Evolutionary conservation across 2,113 vertebrate genomes (phyloP), one percentile per base, ranked within the genome.

Genomic region (human): DNA sequence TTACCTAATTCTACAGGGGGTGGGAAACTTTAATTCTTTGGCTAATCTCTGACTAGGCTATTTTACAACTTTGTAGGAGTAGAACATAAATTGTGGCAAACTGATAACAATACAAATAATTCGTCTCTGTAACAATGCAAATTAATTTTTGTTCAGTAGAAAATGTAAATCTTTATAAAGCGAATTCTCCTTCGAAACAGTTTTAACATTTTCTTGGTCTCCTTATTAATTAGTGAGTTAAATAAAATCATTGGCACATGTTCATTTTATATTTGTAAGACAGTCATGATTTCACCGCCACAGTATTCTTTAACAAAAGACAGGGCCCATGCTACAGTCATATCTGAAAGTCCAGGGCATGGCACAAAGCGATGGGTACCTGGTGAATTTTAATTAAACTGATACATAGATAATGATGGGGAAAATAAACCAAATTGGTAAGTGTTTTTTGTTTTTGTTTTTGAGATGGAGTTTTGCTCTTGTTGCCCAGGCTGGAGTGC

Each of bases 111-210:
- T 32, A 30, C 27, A 70, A 90, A 64, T 83, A 76, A 96, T 68
- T 83, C 76, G 18, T 92, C 50, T 82, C 48, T 22, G 4, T 68
- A 73, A 78, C 22, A 89, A 89, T 38, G 30, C 23, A 89, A 85
- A 76, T 73, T 8, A 64, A 50, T 52, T 96, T 90, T 72, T 82
- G 11, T 70, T 61, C n/a, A 79, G 64, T 61, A 79, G 81, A 81
- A 92, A 66, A 84, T 48, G 82, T 45, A 93, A 84, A 92, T 86
- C 30, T 79, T 78, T 23, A 14, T 27, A 89, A 75, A 50, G 59
- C 9, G 68, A 70, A 89, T 73, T 97, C 40, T 86, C 78, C 90
- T 93, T 70, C 70, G 52, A 93, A 70, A 32, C 55, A 84, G n/a
- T 57, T 96, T 94, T 95, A 93, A 48, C 6, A 27, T 76, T 55